A percentile compares a stretch with the other conserved stretches of the same genome.
Conservation (phyloP, 2,888 invertebrate genomes). For the Lysandra coridon region DNA sequence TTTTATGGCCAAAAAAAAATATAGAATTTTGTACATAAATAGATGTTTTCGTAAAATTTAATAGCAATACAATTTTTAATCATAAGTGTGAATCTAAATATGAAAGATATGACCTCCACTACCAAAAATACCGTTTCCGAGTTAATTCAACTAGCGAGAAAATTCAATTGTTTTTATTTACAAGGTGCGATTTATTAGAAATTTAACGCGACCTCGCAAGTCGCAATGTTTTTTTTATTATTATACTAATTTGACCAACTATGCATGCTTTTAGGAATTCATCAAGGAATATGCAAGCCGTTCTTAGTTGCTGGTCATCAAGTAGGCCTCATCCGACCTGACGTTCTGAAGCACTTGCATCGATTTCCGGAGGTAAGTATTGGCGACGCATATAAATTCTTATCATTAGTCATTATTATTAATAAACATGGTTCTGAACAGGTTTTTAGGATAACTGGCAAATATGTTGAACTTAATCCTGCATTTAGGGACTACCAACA, state of each 20-base stretch:
- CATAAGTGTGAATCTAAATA: slow-evolving; percentile 46
- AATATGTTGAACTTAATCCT: slow-evolving; percentile 91
- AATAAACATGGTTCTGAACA: slow-evolving; percentile 46
- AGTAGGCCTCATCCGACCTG: slow-evolving; percentile 92
- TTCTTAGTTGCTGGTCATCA: slow-evolving; percentile 94
- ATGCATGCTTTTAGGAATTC: slow-evolving; percentile 81
- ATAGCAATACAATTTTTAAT: slow-evolving; percentile 12
- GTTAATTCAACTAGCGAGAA: slow-evolving; percentile 89
- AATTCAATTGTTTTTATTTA: slow-evolving; percentile 94
- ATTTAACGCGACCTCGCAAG: not conserved
- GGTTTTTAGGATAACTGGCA: slow-evolving; percentile 87
- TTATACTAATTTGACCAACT: slow-evolving; percentile 38
- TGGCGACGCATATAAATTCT: slow-evolving; percentile 27
- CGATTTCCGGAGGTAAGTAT: slow-evolving; percentile 88
- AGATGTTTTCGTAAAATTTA: slow-evolving; percentile 23
- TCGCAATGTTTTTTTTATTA: not conserved
- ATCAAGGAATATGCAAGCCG: slow-evolving; percentile 89
- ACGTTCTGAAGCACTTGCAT: slow-evolving; percentile 89
- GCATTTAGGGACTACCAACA: slow-evolving; percentile 92
- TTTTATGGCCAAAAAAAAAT: not conserved
- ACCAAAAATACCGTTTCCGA: slow-evolving; percentile 70
- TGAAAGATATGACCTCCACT: slow-evolving; percentile 75
- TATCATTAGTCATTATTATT: not conserved
- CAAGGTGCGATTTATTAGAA: slow-evolving; percentile 80
- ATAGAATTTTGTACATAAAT: slow-evolving; percentile 10